phyloP scores from a whole-genome alignment of 2,888 invertebrate species.

The Alloplasta piceator region DNA sequence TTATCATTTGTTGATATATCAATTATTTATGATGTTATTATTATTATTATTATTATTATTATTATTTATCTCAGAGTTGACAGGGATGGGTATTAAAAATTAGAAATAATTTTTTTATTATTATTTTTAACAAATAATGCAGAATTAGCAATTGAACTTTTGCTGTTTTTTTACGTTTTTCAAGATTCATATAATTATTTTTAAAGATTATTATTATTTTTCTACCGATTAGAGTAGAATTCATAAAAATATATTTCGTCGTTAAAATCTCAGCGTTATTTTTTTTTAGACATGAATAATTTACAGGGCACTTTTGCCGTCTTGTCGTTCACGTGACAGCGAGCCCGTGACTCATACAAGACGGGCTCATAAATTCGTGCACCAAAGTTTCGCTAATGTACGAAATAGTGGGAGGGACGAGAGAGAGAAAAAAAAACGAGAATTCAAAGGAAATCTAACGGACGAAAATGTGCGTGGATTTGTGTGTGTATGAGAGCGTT shows the following conservation, averaged over 20 bases:
- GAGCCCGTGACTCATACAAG: slow-evolving; percentile 28
- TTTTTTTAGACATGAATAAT: slow-evolving; percentile 20
- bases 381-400: slow-evolving; percentile 38
- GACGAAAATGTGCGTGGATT: slow-evolving; percentile 20
- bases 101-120: too few relatives aligned
- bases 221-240: too few relatives aligned
- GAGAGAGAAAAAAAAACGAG: slow-evolving; percentile 19
- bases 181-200: too few relatives aligned
- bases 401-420: slow-evolving; percentile 6
- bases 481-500: not conserved
- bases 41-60: too few relatives aligned
- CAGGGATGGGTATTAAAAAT: too few relatives aligned
- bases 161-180: too few relatives aligned
- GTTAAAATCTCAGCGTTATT: slow-evolving; percentile 28
- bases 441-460: slow-evolving; percentile 42
- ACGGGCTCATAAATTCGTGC: slow-evolving; percentile 45
- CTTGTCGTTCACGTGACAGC: not conserved
- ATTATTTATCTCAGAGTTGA: too few relatives aligned
- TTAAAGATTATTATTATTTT: too few relatives aligned
- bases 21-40: too few relatives aligned
- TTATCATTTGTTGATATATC: not conserved
- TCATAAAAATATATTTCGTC: slow-evolving; percentile 14
- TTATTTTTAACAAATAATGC: too few relatives aligned
- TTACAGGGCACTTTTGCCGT: slow-evolving; percentile 25
- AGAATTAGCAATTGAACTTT: too few relatives aligned